Evolutionary conservation across 2,797 vertebrate genomes (phyloP).

Genomic region (Fringilla coelebs): DNA sequence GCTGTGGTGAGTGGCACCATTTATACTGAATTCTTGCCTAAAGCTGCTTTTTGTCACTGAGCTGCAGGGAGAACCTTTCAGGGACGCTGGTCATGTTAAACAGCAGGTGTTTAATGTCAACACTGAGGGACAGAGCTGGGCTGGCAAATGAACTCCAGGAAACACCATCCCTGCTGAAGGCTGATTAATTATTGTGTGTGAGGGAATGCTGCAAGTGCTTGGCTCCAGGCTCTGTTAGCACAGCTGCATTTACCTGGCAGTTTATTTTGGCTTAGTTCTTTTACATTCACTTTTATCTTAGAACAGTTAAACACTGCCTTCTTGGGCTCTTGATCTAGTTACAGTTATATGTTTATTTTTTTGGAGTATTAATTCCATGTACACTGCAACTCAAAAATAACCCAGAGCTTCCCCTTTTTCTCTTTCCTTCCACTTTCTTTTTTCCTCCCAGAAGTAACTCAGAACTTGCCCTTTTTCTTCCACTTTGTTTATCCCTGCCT

Average conservation of each 20-base stretch:
- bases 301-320: background rate
- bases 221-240: background rate
- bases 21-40: background rate
- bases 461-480: background rate
- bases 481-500: background rate
- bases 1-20: slow-evolving; percentile 81
- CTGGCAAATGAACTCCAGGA: background rate
- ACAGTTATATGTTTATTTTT: fast-evolving
- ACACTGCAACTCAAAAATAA: background rate
- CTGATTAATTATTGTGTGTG: background rate
- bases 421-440: background rate
- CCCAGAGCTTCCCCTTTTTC: background rate
- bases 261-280: background rate
- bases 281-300: background rate
- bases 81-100: fast-evolving
- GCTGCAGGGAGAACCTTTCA: background rate
- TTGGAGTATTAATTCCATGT: background rate
- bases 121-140: background rate
- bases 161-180: background rate
- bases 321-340: background rate
- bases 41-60: background rate
- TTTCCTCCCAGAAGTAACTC: background rate
- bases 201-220: background rate
- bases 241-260: background rate
- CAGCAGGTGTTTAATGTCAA: background rate